Base-by-base conservation (phyloP, 2,888 invertebrate genomes). In the Camptogramma bilineatum region DNA sequence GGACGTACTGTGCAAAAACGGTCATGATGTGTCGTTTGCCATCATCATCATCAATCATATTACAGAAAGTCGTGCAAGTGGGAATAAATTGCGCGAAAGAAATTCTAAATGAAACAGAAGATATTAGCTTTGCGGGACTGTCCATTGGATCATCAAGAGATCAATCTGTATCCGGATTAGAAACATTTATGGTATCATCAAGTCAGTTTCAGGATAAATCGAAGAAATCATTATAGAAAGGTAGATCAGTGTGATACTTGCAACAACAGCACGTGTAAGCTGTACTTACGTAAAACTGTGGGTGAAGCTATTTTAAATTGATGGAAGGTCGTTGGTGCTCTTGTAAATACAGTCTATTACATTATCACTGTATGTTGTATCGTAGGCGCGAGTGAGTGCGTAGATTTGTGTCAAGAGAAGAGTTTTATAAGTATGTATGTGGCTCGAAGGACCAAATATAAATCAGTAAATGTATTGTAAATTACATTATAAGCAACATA, bases 301-400 rank as follows among this genome's bases (percentile, higher is more conserved):
- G 61, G 61, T 63, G 57, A 53, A 69, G 78, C 91, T 91, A 91
- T 91, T 91, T 91, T 88, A 86, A 89, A 88, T 89, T 84, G 82
- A 86, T 84, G 84, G 86, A 91, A 91, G 90, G 90, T 90, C 90
- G 86, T 64, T 60, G 58, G 54, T 75, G 55, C 66, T 47, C 59
- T 54, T 59, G 59, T 69, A 55, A 64, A 61, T 58, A 62, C 57
- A 17, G 51, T 62, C 64, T 39, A 64, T 52, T 69, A 64, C 56
- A 63, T 59, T 60, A 64, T 56, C 64, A 47, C 47, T 53, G 64
- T 53, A 50, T 62, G 62, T 47, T 65, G 42, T 60, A 54, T 53
- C 64, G 59, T 42, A 60, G 31, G 47, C 55, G 64, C 17, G 7
- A 48, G 55, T 10, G 24, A 4, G 42, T 55, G 56, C 46, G 24